Conservation (phyloP, 1,140 invertebrate species). For the Drosophila jambulina region DNA sequence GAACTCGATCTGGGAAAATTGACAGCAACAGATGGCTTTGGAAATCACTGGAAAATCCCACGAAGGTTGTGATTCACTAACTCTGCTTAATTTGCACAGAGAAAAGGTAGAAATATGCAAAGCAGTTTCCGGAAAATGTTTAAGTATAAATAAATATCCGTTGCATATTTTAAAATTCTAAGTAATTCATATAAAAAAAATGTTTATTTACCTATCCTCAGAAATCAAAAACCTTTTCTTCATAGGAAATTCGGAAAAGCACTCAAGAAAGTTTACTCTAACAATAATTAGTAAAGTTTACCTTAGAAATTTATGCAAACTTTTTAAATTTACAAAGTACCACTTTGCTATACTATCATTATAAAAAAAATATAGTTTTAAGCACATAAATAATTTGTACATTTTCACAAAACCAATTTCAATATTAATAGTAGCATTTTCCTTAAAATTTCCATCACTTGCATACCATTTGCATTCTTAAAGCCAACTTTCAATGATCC, state of each 20-base stretch:
- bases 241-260: background rate
- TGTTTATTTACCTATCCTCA: background rate
- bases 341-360: background rate
- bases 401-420: background rate
- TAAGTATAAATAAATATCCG: background rate
- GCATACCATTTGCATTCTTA: constrained; percentile 31
- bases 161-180: background rate
- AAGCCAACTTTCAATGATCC: constrained; percentile 34
- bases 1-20: constrained; percentile 20
- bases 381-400: background rate
- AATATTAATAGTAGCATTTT: background rate
- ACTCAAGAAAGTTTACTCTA: background rate
- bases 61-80: constrained; percentile 1
- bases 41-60: background rate
- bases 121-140: background rate
- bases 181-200: too few species aligned
- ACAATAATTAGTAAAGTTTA: background rate
- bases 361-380: background rate
- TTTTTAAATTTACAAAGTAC: background rate
- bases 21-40: background rate
- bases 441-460: constrained; percentile 12
- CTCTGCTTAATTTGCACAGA: background rate
- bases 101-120: background rate
- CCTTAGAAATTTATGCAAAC: background rate
- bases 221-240: background rate